Base-by-base conservation (phyloP, 1,140 invertebrate species). In the Eupristina koningsbergeri region DNA sequence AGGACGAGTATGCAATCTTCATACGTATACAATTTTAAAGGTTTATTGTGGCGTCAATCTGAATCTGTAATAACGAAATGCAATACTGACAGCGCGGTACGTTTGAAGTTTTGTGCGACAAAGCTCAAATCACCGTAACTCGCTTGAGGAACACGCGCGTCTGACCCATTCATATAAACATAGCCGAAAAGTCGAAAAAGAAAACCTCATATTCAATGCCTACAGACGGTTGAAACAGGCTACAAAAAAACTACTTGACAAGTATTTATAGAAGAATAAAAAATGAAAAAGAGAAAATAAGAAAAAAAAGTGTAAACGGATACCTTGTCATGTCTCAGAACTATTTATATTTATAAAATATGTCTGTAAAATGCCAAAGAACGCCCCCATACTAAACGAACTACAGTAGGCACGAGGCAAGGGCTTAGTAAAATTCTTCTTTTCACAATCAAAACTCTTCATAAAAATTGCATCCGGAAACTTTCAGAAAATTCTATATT, bases 71-170 rank as follows among this genome's bases (percentile, higher is more conserved):
- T 63, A 78, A 63, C 26, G 58, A 78, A 78, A 78, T 41, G 47
- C 39, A 63, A 78, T 78, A 78, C 76, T 78, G 58, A 63, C 76
- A 78, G 76, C 34, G 58, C 76, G 76, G 76, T n/a, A 11, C 26
- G 76, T 78, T 78, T 78, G 76, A 78, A 63, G 76, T 78, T 22
- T 19, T 9, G 13, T 63, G 58, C 76, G 76, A 78, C 76, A 78
- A 78, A 78, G 76, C 76, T 78, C 53, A 63, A 78, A 78, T 78
- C 53, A 78, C 76, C 76, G 58, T 53, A 53, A 76, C 34, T 78
- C 39, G 76, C 26, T 9, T 15, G 22, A 76, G 50, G 47, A 76
- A 76, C 45, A 58, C 15, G 31, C 45, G 53, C 76, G 76, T 58
- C 9, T n/a, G 53, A 78, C 53, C 58, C 76, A 78, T 77, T 77